phyloP scores from a whole-genome alignment of 2,888 invertebrate species.

The Sesamia inferens region DNA sequence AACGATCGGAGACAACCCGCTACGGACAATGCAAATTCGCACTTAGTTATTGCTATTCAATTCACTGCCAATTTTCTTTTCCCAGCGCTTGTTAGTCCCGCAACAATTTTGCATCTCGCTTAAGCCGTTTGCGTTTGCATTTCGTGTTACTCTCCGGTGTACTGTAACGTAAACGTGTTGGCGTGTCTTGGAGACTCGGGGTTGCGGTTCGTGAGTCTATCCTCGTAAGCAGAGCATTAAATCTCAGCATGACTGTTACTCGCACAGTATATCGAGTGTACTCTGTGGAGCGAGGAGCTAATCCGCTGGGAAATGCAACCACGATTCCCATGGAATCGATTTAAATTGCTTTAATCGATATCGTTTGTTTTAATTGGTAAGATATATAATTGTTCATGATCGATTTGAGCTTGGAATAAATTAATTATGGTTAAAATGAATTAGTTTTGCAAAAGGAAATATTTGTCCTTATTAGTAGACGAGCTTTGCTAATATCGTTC shows the following conservation, averaged over 20 bases:
- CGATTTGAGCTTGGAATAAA: slow-evolving; percentile 45
- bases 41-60: slow-evolving; percentile 75
- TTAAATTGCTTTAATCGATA: slow-evolving; percentile 73
- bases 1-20: slow-evolving; percentile 74
- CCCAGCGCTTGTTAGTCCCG: slow-evolving; percentile 70
- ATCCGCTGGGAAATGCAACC: slow-evolving; percentile 75
- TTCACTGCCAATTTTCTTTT: slow-evolving; percentile 73
- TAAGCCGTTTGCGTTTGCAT: slow-evolving; percentile 58
- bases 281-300: slow-evolving; percentile 68
- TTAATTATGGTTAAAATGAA: slow-evolving; percentile 24
- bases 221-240: slow-evolving; percentile 77
- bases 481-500: slow-evolving; percentile 15
- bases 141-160: slow-evolving; percentile 44
- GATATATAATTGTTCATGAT: slow-evolving; percentile 59
- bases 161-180: slow-evolving; percentile 59
- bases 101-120: slow-evolving; percentile 59
- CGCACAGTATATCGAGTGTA: slow-evolving; percentile 72
- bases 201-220: slow-evolving; percentile 73
- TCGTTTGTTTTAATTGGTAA: slow-evolving; percentile 67
- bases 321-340: slow-evolving; percentile 80
- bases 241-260: slow-evolving; percentile 79
- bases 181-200: slow-evolving; percentile 59
- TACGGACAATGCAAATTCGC: slow-evolving; percentile 81
- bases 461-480: slow-evolving; percentile 13
- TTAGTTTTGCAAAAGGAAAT: slow-evolving; percentile 37